phyloP scores from a whole-genome alignment of 2,113 vertebrate genomes.

The Syrrhaptes paradoxus region DNA sequence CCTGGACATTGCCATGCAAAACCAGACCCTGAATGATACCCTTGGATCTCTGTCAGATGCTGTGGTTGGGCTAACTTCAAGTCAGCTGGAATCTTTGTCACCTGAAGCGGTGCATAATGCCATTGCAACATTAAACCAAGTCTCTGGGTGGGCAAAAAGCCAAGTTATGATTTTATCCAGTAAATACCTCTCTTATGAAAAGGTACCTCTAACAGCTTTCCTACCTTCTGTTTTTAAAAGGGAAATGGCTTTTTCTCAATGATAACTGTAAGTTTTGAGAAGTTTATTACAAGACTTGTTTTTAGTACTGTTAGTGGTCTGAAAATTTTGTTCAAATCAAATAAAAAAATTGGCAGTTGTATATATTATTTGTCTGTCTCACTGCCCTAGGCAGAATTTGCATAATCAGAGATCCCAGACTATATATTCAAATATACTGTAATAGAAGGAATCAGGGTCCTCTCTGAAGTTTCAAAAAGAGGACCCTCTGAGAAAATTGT shows the following conservation, averaged over 20 bases:
- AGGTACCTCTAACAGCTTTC: slow-evolving; percentile 68
- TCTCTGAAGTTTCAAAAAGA: not conserved
- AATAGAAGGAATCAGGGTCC: not conserved
- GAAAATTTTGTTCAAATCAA: not conserved
- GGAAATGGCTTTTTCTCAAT: not conserved
- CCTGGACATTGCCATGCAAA: slow-evolving; percentile 73
- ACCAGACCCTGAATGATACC: slow-evolving; percentile 80
- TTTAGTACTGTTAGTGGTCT: not conserved
- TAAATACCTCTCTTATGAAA: slow-evolving; percentile 79
- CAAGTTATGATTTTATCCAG: slow-evolving; percentile 77
- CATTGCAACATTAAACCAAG: slow-evolving; percentile 77
- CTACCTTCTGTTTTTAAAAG: not conserved
- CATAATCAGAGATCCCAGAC: not conserved
- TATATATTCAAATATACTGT: not conserved
- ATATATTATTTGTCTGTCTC: not conserved
- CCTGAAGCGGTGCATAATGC: slow-evolving; percentile 76
- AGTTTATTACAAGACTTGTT: not conserved
- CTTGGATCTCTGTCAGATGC: slow-evolving; percentile 82
- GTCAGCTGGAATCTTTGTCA: slow-evolving; percentile 79
- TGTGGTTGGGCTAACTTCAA: slow-evolving; percentile 73
- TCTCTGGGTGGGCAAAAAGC: slow-evolving; percentile 80
- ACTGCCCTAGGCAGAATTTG: not conserved
- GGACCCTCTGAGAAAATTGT: not conserved
- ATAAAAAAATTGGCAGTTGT: not conserved
- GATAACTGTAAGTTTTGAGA: not conserved